Evolutionary conservation across 2,113 vertebrate genomes (phyloP).

Genomic region (Prionailurus bengalensis): DNA sequence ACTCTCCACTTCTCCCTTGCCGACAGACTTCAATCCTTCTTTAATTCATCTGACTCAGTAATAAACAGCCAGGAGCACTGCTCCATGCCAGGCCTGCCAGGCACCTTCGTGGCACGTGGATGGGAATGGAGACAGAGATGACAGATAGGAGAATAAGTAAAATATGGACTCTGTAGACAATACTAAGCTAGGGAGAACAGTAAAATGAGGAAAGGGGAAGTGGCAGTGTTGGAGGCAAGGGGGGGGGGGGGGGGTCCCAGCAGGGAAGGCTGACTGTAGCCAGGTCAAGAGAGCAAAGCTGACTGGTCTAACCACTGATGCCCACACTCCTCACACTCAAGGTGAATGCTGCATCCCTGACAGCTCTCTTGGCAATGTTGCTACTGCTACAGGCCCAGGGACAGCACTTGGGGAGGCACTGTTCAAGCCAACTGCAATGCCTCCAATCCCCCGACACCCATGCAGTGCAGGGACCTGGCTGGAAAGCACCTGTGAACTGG

Average conservation of each 20-base stretch:
- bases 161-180: neutral
- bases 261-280: neutral
- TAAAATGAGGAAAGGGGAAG: too few relatives aligned
- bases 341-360: neutral
- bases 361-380: neutral
- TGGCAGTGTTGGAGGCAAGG: neutral
- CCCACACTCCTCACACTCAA: neutral
- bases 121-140: neutral
- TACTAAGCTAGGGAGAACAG: neutral
- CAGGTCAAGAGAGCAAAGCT: neutral
- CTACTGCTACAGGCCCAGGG: too few relatives aligned
- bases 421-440: neutral
- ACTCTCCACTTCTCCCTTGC: neutral
- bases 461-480: neutral
- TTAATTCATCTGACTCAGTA: neutral
- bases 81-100: neutral
- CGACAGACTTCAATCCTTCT: neutral
- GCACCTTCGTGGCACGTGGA: neutral
- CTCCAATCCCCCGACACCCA: neutral
- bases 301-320: neutral
- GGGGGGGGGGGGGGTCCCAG: too few relatives aligned
- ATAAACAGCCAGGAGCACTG: neutral
- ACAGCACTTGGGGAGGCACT: neutral
- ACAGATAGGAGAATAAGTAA: neutral
- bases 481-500: neutral